Evolutionary conservation across 2,888 invertebrate genomes (phyloP), one percentile per base, ranked within the genome.

Genomic region (Theristus sp.): DNA sequence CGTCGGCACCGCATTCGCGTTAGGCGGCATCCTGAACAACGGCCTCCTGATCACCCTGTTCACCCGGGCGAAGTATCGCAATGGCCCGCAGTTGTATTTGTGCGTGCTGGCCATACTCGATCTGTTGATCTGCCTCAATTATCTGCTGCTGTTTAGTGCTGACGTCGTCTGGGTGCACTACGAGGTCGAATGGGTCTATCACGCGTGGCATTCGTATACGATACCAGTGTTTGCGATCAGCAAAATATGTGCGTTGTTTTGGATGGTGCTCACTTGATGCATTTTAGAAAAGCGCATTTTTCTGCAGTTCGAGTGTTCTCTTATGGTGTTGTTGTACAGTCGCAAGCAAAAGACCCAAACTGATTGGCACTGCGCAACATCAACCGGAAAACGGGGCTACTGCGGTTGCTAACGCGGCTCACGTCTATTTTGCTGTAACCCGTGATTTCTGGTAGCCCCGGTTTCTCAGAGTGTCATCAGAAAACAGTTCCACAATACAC

Each of bases 81-180:
- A 25, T 27, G 26, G 27, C 6, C 55, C 55, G 28, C n/a, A 10
- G n/a, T 26, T 59, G 25, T 59, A 58, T 25, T 29, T 58, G 47
- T 13, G 27, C 46, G 13, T 58, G 2, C 52, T 58, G 47, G 58
- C 58, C 20, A 3, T 58, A 2, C 22, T 47, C 57, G 69, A 69
- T 60, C 57, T 67, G 1, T 58, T 68, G n/a, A 69, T 69, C 62
- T 68, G 68, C 57, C 62, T 67, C n/a, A 64, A 68, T 56, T 69
- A 69, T 64, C 62, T 69, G n/a, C 69, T 69, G 1, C 67, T 69
- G 46, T 69, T 69, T 63, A 68, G 69, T 1, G 66, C 67, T 24
- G 69, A 69, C 58, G 68, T 69, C 13, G 58, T 69, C 3, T 67
- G 68, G 25, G 66, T 69, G 46, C 68, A 68, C 62, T 63, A 66